Conservation (phyloP, 2,888 invertebrate genomes). For the Cosmopolites sordidus region DNA sequence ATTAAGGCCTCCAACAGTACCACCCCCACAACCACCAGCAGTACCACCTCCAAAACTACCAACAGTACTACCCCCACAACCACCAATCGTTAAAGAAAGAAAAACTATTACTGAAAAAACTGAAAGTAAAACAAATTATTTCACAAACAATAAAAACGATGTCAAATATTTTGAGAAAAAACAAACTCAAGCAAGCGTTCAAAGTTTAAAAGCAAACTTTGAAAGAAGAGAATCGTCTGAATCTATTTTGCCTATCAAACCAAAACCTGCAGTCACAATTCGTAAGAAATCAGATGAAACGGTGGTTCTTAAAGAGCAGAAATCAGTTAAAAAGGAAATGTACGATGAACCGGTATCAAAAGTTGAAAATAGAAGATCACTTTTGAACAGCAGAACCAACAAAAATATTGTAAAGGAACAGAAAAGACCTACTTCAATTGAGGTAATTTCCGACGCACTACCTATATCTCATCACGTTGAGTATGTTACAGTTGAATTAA, state of each 20-base stretch:
- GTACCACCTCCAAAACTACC: conserved; percentile 6
- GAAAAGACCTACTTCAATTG: not conserved
- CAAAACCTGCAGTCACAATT: conserved; percentile 8
- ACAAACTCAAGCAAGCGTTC: conserved; percentile 47
- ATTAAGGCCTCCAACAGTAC: too few relatives aligned
- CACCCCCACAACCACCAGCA: conserved; percentile 1
- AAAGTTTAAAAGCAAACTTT: conserved; percentile 57
- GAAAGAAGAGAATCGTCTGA: conserved; percentile 43
- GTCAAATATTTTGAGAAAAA: conserved; percentile 21
- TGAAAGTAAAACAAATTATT: conserved; percentile 13
- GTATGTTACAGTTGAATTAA: conserved; percentile 42
- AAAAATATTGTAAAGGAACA: too few relatives aligned
- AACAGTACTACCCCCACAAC: conserved; percentile 2
- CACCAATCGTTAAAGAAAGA: not conserved
- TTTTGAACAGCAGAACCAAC: not conserved
- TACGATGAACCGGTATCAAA: conserved; percentile 19
- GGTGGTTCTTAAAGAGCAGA: too few relatives aligned
- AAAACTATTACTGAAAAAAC: conserved; percentile 8
- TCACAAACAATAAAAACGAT: conserved; percentile 13
- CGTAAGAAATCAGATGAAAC: not conserved
- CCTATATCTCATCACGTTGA: not conserved
- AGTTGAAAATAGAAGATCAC: conserved; percentile 18
- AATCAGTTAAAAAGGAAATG: too few relatives aligned
- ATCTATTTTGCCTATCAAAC: conserved; percentile 1
- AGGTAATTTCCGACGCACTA: not conserved